Conservation (phyloP, 2,888 invertebrate species). For the Eubasilissa splendida region DNA sequence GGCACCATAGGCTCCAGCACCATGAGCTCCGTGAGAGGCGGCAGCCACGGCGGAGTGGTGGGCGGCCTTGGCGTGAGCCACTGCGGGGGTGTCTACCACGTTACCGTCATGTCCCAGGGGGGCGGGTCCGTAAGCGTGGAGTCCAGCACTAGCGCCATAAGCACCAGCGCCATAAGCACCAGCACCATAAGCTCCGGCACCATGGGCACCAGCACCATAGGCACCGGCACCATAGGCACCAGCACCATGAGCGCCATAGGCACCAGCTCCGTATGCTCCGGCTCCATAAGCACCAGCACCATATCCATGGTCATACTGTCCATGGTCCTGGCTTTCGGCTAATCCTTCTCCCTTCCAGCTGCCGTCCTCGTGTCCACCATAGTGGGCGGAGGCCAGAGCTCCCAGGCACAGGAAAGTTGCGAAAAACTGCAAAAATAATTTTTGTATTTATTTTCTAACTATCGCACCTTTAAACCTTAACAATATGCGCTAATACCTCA, state of each 20-base stretch:
- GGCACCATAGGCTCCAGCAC: constrained; percentile 5
- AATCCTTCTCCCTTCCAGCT: constrained; percentile 65
- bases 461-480: no score
- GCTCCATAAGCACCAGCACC: not conserved
- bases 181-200: no score
- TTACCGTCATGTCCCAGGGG: constrained; percentile 44
- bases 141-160: constrained; percentile 4
- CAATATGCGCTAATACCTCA: no score
- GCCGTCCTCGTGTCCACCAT: constrained; percentile 66
- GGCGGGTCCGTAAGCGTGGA: constrained; percentile 8
- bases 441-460: no score
- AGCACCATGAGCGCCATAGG: not conserved
- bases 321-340: constrained; percentile 60
- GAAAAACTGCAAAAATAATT: constrained; percentile 41
- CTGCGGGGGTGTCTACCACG: constrained; percentile 26
- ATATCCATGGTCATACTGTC: constrained; percentile 44
- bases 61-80: constrained; percentile 69
- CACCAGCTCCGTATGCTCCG: no score
- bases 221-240: no score
- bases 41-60: constrained; percentile 68
- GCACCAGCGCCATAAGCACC: constrained; percentile 23
- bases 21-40: constrained; percentile 30
- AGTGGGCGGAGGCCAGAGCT: constrained; percentile 51
- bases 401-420: constrained; percentile 51
- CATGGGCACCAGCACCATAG: no score